Conservation (phyloP, 2,888 invertebrate genomes). For the Brenthis daphne region DNA sequence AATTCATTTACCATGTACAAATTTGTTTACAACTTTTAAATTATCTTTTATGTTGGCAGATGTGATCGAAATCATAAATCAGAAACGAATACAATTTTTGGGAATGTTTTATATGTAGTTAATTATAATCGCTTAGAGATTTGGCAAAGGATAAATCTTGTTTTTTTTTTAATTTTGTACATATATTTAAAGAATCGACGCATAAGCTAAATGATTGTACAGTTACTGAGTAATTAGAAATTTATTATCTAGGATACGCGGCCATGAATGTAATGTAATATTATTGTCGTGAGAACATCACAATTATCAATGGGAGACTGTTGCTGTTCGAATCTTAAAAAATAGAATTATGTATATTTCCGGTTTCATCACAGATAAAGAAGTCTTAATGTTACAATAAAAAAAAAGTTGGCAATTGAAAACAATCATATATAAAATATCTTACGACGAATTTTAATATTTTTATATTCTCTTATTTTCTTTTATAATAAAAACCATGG, state of each 20-base stretch:
- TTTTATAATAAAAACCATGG: slow-evolving; percentile 46
- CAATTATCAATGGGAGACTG: slow-evolving; percentile 62
- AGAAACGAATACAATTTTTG: slow-evolving; percentile 13
- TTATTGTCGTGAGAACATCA: slow-evolving; percentile 63
- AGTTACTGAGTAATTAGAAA: slow-evolving; percentile 65
- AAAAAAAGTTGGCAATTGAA: not conserved
- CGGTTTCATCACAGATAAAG: slow-evolving; percentile 1
- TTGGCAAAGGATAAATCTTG: slow-evolving; percentile 43
- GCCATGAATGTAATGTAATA: slow-evolving; percentile 68
- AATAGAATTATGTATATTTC: slow-evolving; percentile 14
- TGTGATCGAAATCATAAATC: slow-evolving; percentile 10
- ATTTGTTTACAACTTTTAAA: not conserved
- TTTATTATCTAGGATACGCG: slow-evolving; percentile 61
- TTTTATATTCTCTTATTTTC: slow-evolving; percentile 37
- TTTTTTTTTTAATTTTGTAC: slow-evolving; percentile 59
- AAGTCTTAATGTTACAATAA: not conserved
- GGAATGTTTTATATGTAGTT: slow-evolving; percentile 28
- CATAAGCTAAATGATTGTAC: slow-evolving; percentile 67
- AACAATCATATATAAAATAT: not conserved
- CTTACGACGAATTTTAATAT: slow-evolving; percentile 12
- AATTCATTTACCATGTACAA: not conserved
- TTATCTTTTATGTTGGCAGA: slow-evolving; percentile 2
- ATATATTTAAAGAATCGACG: slow-evolving; percentile 65
- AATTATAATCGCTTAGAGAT: slow-evolving; percentile 38
- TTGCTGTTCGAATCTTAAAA: slow-evolving; percentile 43